Evolutionary conservation across 2,888 invertebrate genomes (phyloP).

Genomic region (Leucoptera coffeella): DNA sequence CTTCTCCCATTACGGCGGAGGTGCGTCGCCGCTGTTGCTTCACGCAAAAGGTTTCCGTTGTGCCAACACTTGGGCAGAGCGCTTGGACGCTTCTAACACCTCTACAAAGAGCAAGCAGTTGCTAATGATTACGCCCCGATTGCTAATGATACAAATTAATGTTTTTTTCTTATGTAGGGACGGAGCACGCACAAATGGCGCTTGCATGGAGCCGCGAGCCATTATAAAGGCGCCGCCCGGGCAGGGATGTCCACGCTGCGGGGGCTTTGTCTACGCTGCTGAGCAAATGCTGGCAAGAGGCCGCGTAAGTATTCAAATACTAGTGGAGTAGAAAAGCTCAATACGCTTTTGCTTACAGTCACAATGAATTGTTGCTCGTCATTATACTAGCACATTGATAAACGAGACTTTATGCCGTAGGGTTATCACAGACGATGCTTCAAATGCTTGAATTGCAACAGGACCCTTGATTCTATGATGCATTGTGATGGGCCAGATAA

Average conservation of each 20-base stretch:
- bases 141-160: no score
- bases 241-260: conserved; percentile 83
- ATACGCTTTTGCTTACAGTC: neutral
- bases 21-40: conserved; percentile 47
- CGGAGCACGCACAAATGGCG: conserved; percentile 50
- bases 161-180: conserved; percentile 25
- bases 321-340: neutral
- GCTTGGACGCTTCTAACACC: conserved; percentile 40
- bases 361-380: neutral
- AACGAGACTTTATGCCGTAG: conserved; percentile 36
- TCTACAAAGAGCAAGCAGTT: conserved; percentile 35
- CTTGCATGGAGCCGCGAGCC: conserved; percentile 62
- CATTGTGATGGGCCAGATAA: conserved; percentile 91
- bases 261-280: conserved; percentile 84
- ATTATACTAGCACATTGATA: neutral
- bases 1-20: conserved; percentile 56
- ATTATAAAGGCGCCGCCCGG: conserved; percentile 80
- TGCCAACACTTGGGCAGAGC: conserved; percentile 22
- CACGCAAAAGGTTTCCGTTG: conserved; percentile 32
- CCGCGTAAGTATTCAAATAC: conserved; percentile 58
- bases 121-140: no score
- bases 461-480: conserved; percentile 80
- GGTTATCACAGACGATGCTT: conserved; percentile 87
- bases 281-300: conserved; percentile 90
- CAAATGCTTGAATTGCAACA: conserved; percentile 80